Base-by-base conservation (phyloP, 2,888 invertebrate genomes). In the Calliphora vomitoria region DNA sequence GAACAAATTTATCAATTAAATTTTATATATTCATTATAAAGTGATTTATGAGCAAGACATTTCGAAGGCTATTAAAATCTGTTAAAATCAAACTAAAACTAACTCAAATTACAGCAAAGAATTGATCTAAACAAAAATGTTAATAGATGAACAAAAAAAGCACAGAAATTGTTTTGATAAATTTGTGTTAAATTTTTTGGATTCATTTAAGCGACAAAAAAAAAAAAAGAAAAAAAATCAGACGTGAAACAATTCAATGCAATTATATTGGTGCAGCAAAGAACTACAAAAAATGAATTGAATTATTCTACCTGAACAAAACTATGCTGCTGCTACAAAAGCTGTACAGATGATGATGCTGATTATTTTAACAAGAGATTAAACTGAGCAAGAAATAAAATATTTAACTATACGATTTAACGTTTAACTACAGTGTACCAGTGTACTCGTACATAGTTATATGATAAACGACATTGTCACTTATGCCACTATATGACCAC, bases 391-490 rank as follows among this genome's bases (percentile, higher is more conserved):
- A 66, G 18, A 79, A 79, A 62, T 71, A 72, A 66, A 71, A 68
- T 75, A 68, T 74, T 74, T 74, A 20, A 66, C 50, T 60, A 62
- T 75, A 38, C 44, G 66, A 69, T 55, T 53, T 31, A 55, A 20
- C 35, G 13, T 72, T 60, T 44, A 44, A 44, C 38, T 47, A 31
- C 31, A 35, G 31, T 58, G 5, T 58, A 78, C 25, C 31, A 35
- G 31, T 58, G 5, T 58, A 78, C 18, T 60, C 58, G 44, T 75
- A 47, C 64, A 35, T 85, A 62, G 35, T 35, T 35, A 50, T 81
- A 89, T 89, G 89, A 89, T 89, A 89, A 89, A 89, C 88, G 87
- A 88, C 88, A 89, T 89, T 89, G 89, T 89, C 89, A 89, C 88
- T 89, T 88, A 88, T 72, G 84, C 69, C 71, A 88, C 41, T 69